A percentile compares a stretch with the other conserved stretches of the same genome.
These are phyloP conservation scores for Xiphorhynchus erythropygius DNA, from an alignment of 2,797 vertebrate species.

Conservation along the genomic window DNA sequence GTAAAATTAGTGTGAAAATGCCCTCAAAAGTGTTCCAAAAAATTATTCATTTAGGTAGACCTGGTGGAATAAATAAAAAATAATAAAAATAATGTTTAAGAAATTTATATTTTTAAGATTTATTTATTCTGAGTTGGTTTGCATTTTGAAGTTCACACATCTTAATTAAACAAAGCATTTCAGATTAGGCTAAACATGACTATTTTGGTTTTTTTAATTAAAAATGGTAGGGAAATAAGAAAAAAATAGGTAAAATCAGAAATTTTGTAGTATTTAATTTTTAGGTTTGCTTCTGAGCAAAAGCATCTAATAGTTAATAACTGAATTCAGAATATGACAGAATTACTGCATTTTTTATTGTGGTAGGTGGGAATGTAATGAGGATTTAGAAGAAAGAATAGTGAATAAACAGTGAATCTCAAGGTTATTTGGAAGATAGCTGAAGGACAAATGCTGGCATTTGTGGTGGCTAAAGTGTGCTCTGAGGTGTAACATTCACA, in stretches of 20 bases:
- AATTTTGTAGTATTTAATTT: neutral
- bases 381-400: neutral
- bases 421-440: neutral
- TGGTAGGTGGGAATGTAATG: neutral
- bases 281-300: neutral
- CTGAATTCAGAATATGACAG: neutral
- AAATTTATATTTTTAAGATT: neutral
- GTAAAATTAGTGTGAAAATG: neutral
- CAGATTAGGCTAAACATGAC: neutral
- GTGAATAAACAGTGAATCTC: neutral
- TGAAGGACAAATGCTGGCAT: neutral
- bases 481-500: neutral
- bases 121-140: neutral
- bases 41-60: neutral
- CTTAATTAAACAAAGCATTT: neutral
- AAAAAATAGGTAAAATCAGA: rapidly evolving
- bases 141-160: neutral
- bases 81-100: neutral
- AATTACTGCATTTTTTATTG: neutral
- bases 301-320: neutral
- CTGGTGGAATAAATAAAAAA: neutral
- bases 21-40: neutral
- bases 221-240: neutral
- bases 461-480: neutral
- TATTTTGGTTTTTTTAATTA: neutral